Evolutionary conservation across 2,888 invertebrate species (phyloP).

Genomic region (Nomada flava): DNA sequence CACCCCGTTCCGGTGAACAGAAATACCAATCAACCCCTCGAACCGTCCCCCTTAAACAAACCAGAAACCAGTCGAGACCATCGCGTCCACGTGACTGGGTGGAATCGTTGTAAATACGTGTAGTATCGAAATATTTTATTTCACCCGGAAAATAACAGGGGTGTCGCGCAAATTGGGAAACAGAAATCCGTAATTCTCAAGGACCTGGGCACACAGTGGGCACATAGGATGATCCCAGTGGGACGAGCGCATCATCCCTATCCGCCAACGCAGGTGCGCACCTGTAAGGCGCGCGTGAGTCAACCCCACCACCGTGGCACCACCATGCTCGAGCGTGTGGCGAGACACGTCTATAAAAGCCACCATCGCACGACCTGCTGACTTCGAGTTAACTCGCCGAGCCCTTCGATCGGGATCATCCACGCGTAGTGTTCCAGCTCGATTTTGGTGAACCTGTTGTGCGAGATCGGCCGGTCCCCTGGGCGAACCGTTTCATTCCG

Average conservation of each 20-base stretch:
- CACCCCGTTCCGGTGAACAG: too few relatives aligned
- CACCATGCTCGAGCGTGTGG: conserved; percentile 44
- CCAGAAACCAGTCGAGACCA: too few relatives aligned
- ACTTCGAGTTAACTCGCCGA: conserved; percentile 73
- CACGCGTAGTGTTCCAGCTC: conserved; percentile 16
- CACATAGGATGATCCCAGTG: not conserved
- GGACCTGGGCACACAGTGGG: not conserved
- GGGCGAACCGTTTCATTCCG: conserved; percentile 15
- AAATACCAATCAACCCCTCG: too few relatives aligned
- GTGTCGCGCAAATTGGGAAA: conserved; percentile 8
- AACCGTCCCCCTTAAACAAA: too few relatives aligned
- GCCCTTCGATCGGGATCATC: conserved; percentile 63
- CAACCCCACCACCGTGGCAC: conserved; percentile 62
- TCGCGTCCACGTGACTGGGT: too few relatives aligned
- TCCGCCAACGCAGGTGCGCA: conserved; percentile 69
- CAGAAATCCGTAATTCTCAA: conserved; percentile 5
- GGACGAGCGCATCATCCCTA: conserved; percentile 12
- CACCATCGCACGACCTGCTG: conserved; percentile 60
- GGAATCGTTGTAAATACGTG: not conserved
- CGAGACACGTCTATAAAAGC: conserved; percentile 75
- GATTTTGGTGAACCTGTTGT: conserved; percentile 31
- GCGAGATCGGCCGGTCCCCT: conserved; percentile 4
- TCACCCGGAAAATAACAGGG: not conserved
- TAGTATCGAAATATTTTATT: not conserved
- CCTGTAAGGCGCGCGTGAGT: conserved; percentile 57